Conservation (phyloP, 2,113 vertebrate species). For the Gobio gobio region DNA sequence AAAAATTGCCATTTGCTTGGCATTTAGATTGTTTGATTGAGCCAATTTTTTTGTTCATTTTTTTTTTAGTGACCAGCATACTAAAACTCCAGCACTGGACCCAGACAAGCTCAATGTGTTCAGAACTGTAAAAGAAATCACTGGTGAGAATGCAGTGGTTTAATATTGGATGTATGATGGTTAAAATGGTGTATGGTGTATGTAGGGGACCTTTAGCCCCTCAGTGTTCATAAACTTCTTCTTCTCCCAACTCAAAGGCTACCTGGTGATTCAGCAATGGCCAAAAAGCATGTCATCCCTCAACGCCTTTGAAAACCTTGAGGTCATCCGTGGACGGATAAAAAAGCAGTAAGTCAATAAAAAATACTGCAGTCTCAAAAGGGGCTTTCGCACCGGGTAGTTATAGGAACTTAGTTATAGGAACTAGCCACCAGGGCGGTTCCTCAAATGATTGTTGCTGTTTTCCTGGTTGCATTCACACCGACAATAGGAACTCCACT, state of each 20-base stretch:
- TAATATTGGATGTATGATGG: neutral
- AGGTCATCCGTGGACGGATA: slow-evolving; percentile 90
- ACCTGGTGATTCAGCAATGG: slow-evolving; percentile 91
- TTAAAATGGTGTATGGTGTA: neutral
- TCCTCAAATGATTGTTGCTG: too few species aligned
- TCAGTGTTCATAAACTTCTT: neutral
- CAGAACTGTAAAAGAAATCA: slow-evolving; percentile 93
- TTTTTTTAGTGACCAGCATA: slow-evolving; percentile 84
- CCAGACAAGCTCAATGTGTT: slow-evolving; percentile 85
- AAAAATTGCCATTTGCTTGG: too few species aligned
- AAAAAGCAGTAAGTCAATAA: slow-evolving; percentile 83
- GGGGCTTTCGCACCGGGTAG: too few species aligned
- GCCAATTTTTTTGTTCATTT: neutral
- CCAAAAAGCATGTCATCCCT: slow-evolving; percentile 82
- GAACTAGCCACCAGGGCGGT: too few species aligned
- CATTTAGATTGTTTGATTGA: neutral
- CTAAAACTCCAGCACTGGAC: slow-evolving; percentile 82
- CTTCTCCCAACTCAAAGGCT: slow-evolving; percentile 73
- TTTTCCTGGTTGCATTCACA: too few species aligned
- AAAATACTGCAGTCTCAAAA: neutral
- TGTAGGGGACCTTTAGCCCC: neutral
- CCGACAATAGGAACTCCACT: too few species aligned
- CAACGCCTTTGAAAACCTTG: slow-evolving; percentile 90
- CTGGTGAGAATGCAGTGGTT: slow-evolving; percentile 77
- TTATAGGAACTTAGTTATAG: too few species aligned